These are phyloP conservation scores for Temnothorax curvispinosus DNA, from an alignment of 1,140 invertebrate genomes.

Conservation along the genomic window DNA sequence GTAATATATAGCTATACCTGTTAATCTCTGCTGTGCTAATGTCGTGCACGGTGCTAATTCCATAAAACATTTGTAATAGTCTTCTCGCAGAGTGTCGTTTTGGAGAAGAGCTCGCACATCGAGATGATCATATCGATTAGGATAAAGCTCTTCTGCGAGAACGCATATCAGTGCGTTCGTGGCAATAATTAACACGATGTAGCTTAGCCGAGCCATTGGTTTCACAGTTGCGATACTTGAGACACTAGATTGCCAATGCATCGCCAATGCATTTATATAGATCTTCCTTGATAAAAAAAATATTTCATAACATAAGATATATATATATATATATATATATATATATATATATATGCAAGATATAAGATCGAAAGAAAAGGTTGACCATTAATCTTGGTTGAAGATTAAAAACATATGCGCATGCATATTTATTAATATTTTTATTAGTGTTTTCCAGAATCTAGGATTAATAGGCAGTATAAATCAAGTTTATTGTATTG, in stretches of 20 bases:
- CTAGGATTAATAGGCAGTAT: too few relatives aligned
- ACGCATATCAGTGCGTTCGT: background rate
- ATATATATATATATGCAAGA: background rate
- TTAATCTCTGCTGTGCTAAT: slow-evolving; percentile 70
- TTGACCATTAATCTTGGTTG: background rate
- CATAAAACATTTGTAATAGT: slow-evolving; percentile 83
- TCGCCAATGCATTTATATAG: background rate
- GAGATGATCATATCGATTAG: slow-evolving; percentile 46
- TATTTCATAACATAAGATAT: background rate
- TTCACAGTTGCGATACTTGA: background rate
- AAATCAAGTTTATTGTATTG: too few relatives aligned
- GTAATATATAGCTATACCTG: slow-evolving; percentile 55
- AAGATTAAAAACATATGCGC: background rate
- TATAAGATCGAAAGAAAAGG: background rate
- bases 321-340: too few relatives aligned
- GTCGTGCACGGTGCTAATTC: slow-evolving; percentile 78
- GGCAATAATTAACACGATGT: background rate
- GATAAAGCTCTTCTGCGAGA: slow-evolving; percentile 36
- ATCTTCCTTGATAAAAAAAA: background rate
- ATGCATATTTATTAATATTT: too few relatives aligned
- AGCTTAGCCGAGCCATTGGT: slow-evolving; percentile 13
- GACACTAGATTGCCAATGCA: background rate
- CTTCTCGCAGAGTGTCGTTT: slow-evolving; percentile 40
- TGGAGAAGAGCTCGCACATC: background rate
- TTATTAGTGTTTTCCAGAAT: too few relatives aligned